Base-by-base conservation (phyloP, 2,888 invertebrate genomes). In the Drosophila kanekoi region DNA sequence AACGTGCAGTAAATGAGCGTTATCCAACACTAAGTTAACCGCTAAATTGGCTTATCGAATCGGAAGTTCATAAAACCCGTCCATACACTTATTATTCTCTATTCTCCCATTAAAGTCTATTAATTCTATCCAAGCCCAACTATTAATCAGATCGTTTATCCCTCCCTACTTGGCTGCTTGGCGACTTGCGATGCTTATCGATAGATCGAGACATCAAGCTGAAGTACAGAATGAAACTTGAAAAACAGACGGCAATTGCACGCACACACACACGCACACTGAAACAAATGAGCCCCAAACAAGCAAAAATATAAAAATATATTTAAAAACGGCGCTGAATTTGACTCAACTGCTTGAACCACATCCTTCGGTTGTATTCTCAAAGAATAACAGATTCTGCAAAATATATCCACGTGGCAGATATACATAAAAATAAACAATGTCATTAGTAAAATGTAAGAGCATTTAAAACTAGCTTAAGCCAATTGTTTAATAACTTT, bases 241-340 rank as follows among this genome's bases (percentile, higher is more conserved):
- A 59, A 59, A 63, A 43, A 52, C 62, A 66, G 14, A 8, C 16
- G 41, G 20, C 33, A 44, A 14, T 37, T 32, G 35, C 45, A 54
- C 32, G 53, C 53, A 62, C 54, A 20, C 44, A 49, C 41, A 58
- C 37, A 40, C 53, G 38, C 44, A 76, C 66, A 66, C 52, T 38
- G 14, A 54, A 52, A 37, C n/a, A 67, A 78, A 86, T 82, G 82
- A 82, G 82, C 81, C 82, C 87, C 84, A 81, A 59, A 84, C 77
- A 66, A 51, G 65, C 41, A 45, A 38, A 37, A n/a, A 3, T 33
- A 63, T 45, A 60, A 28, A 38, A 59, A 23, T n/a, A 57, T 38
- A 61, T 60, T 59, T 47, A 10, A 65, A 56, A 44, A 23, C 38
- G 66, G 67, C 83, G 64, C 81, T 56, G 65, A 43, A 10, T 78